These are phyloP conservation scores for Aporophyla lueneburgensis DNA, from an alignment of 2,888 invertebrate species.

Conservation along the genomic window DNA sequence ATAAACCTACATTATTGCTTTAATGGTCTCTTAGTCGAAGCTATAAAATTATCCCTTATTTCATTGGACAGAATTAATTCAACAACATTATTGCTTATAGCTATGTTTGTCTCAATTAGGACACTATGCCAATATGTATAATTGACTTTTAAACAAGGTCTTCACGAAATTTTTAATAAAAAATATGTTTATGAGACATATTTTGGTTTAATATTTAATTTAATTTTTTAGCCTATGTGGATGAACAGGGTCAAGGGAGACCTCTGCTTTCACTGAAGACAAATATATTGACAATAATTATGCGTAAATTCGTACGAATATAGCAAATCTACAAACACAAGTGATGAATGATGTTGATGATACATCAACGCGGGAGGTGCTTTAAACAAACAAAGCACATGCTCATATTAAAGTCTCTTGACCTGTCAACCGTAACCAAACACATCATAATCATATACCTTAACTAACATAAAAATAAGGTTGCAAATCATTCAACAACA, in stretches of 20 bases:
- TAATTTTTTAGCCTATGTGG: background rate
- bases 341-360: slow-evolving; percentile 65
- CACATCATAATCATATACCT: slow-evolving; percentile 54
- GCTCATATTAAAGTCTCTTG: slow-evolving; percentile 73
- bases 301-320: slow-evolving; percentile 46
- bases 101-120: slow-evolving; percentile 13
- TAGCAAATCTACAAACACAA: slow-evolving; percentile 72
- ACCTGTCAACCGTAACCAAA: slow-evolving; percentile 69
- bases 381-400: slow-evolving; percentile 76
- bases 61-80: slow-evolving; percentile 21
- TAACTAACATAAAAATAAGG: slow-evolving; percentile 54
- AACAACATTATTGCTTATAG: slow-evolving; percentile 14
- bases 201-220: background rate
- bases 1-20: background rate
- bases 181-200: background rate
- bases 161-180: background rate
- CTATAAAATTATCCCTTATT: slow-evolving; percentile 28
- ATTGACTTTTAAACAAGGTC: slow-evolving; percentile 13
- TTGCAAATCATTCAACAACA: slow-evolving; percentile 45
- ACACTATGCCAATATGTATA: slow-evolving; percentile 17
- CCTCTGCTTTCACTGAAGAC: background rate
- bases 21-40: background rate
- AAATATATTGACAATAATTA: background rate
- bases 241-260: background rate
- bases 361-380: slow-evolving; percentile 77